Evolutionary conservation across 1,140 invertebrate genomes (phyloP), one percentile per base, ranked within the genome.

Genomic region (Pseudomyrmex dendroicus): DNA sequence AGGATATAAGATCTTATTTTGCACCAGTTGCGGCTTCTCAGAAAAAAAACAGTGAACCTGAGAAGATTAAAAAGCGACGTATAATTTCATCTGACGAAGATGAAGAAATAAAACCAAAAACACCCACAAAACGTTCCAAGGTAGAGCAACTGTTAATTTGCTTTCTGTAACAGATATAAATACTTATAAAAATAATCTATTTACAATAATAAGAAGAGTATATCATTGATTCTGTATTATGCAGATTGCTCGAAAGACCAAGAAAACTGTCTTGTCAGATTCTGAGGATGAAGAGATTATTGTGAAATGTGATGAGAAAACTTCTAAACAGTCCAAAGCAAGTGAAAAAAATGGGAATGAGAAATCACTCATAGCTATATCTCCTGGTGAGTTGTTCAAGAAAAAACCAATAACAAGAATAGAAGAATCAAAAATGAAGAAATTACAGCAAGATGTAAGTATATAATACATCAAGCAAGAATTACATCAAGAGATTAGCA

Each of bases 311-410:
- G 10, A 22, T 56, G 22, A 77, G 17, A 46, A 68, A 48, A 13
- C 54, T 22, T 56, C 63, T 22, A 22, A 15, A 5, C 8, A 46
- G 17, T n/a, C 17, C 12, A 22, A 20, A 44, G 12, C 52, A 78
- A 56, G 8, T 67, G 54, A 66, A n/a, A 72, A 61, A 44, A 78
- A 57, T 35, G 52, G 77, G 46, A 62, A 67, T 17, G 46, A 74
- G 12, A 85, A 87, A 10, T 15, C 63, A 61, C 44, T 80, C 17
- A 67, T 86, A 15, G 22, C 15, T 4, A 82, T 93, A 35, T 78
- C 91, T 74, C 25, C 87, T 35, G 8, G 67, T 22, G 92, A 94
- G 70, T 50, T 95, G 13, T 95, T 95, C 91, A 91, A 93, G 46
- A 94, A 92, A 61, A 91, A 74, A 63, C 93, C 94, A 12, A 67